Evolutionary conservation across 2,888 invertebrate species (phyloP), one percentile per base, ranked within the genome.

Genomic region (Drosophila koepferae): DNA sequence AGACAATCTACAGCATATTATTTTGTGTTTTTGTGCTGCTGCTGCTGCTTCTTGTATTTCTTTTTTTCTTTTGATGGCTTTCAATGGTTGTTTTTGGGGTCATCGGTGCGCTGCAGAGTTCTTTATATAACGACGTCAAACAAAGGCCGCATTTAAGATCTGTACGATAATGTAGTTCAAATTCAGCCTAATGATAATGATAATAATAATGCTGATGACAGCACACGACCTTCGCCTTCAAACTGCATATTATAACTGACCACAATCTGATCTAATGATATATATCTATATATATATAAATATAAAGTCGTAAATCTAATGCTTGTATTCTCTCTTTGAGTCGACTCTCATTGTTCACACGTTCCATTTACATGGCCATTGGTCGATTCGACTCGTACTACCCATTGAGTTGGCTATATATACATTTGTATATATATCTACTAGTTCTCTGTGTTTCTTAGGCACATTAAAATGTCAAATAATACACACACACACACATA

Each of bases 391-490:
- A 61, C 51, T 65, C 46, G 56, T 63, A 61, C 38, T 68, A 63
- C 62, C 64, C 55, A 62, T n/a, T 49, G n/a, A 71, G 40, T 62
- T 68, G 16, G 16, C 41, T 23, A 53, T 63, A 43, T 56, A 41
- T 18, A 31, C 38, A 38, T 38, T 1, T 16, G 16, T 38, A 16
- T 36, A 38, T 38, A 38, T 38, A 14, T 38, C 14, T 49, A 49
- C 34, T n/a, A 31, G 49, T 49, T 49, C 49, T 18, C 31, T 34
- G 49, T 49, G 64, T 77, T 87, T 85, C 65, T 77, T 77, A 63
- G 68, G 89, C 77, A 80, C 78, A 89, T 72, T 89, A 80, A 89
- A 89, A 86, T 89, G 89, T 87, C 89, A 89, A 85, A 75, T 74
- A 71, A 80, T 69, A 63, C 66, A 80, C 62, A 75, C 72, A 74